Evolutionary conservation across 2,113 vertebrate genomes (phyloP).

Genomic region (Craseonycteris thonglongyai): DNA sequence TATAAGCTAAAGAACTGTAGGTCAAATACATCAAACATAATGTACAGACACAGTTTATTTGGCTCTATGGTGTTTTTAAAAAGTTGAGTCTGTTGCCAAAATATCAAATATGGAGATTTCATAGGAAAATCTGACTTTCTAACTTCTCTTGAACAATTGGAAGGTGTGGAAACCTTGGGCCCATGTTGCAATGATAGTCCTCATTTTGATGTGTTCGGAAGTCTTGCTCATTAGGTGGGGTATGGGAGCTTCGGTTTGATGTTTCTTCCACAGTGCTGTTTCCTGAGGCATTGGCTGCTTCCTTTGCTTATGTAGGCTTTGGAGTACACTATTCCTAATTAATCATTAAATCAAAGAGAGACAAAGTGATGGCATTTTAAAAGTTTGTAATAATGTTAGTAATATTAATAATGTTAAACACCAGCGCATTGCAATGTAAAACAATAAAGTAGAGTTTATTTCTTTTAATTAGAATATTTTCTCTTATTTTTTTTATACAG

Average conservation of each 20-base stretch:
- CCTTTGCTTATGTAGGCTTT: not conserved
- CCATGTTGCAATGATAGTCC: rapidly evolving
- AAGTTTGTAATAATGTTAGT: not conserved
- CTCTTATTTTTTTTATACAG: not conserved
- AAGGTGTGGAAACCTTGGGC: not conserved
- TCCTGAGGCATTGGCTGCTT: not conserved
- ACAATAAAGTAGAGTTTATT: not conserved
- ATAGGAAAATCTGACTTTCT: not conserved
- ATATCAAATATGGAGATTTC: not conserved
- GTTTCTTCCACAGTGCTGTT: not conserved
- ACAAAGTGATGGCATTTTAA: not conserved
- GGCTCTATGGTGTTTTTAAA: not conserved
- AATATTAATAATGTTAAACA: not conserved
- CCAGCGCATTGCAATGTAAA: not conserved
- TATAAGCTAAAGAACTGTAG: not conserved
- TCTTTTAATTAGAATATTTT: constrained; percentile 3
- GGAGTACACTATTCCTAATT: not conserved
- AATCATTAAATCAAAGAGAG: not conserved
- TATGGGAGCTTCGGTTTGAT: not conserved
- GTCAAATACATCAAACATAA: not conserved
- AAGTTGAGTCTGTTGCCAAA: not conserved
- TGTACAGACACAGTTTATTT: not conserved
- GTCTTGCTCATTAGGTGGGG: not conserved
- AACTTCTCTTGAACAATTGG: not conserved
- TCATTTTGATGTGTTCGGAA: not conserved